phyloP scores from a whole-genome alignment of 1,140 invertebrate species.

The Amyelois transitella region DNA sequence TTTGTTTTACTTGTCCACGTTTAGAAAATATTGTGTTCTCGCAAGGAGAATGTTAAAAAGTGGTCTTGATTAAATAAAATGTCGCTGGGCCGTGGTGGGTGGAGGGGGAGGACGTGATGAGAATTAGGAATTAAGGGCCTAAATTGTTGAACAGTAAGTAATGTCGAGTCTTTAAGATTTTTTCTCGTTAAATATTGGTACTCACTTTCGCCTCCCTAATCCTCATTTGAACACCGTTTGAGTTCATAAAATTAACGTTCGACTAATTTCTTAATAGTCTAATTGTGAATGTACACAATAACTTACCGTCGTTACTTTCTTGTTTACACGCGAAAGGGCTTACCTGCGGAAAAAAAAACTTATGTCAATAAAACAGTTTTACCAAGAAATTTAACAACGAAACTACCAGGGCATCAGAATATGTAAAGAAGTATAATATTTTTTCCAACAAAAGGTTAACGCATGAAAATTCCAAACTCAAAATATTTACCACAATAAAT shows the following conservation, averaged over 20 bases:
- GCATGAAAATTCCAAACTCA: conserved; percentile 14
- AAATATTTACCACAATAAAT: conserved; percentile 32
- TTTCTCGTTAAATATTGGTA: conserved; percentile 29
- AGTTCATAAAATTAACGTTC: neutral
- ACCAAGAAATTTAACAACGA: conserved; percentile 5
- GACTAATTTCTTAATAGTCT: neutral
- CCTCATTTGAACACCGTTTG: neutral
- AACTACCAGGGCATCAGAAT: conserved; percentile 30
- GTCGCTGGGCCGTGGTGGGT: conserved; percentile 33
- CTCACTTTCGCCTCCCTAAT: neutral
- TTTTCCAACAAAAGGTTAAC: conserved; percentile 29
- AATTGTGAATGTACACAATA: neutral
- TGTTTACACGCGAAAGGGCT: conserved; percentile 12
- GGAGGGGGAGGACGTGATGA: conserved; percentile 35
- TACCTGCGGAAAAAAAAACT: conserved; percentile 38
- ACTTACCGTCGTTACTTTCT: conserved; percentile 13
- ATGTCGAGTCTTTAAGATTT: conserved; percentile 14
- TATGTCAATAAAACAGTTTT: conserved; percentile 11
- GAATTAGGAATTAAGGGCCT: conserved; percentile 39
- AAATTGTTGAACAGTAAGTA: conserved; percentile 43
- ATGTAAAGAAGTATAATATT: conserved; percentile 27
- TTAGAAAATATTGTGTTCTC: conserved; percentile 55
- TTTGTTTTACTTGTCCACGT: conserved; percentile 45
- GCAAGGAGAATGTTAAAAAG: conserved; percentile 62
- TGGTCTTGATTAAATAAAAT: conserved; percentile 68